phyloP scores from a whole-genome alignment of 1,140 invertebrate species.

The Odontomachus brunneus region DNA sequence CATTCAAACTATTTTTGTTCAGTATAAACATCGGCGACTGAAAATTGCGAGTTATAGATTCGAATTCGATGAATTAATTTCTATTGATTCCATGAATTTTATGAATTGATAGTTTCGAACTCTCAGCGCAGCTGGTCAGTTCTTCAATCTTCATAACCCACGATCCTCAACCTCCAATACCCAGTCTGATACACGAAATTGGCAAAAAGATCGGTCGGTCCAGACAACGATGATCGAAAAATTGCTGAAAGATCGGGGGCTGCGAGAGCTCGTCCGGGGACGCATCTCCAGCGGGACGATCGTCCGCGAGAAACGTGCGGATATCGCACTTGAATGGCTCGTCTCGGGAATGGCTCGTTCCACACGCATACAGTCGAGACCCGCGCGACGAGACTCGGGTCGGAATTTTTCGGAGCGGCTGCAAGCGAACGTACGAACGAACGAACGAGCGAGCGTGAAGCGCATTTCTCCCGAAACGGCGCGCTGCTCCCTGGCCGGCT shows the following conservation, averaged over 20 bases:
- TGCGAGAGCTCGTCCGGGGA: constrained; percentile 35
- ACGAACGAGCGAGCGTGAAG: constrained; percentile 8
- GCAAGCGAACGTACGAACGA: neutral
- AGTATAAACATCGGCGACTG: no score
- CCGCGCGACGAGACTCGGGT: constrained; percentile 14
- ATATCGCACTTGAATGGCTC: neutral
- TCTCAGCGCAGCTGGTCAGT: no score
- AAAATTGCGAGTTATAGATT: no score
- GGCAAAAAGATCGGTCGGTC: neutral
- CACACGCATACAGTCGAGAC: neutral
- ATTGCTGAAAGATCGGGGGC: neutral
- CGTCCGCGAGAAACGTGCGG: constrained; percentile 25
- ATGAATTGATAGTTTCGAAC: no score
- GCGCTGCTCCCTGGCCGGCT: neutral
- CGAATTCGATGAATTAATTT: no score
- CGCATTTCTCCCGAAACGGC: constrained; percentile 50
- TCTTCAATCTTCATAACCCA: no score
- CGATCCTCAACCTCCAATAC: no score
- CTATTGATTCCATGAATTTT: no score
- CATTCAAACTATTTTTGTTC: no score
- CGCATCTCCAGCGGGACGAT: constrained; percentile 9
- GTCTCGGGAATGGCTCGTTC: no score
- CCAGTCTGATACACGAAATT: no score
- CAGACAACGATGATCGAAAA: constrained; percentile 25
- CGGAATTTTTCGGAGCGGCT: constrained; percentile 6